Conservation (phyloP, 2,888 invertebrate species). For the Malachius bipustulatus region DNA sequence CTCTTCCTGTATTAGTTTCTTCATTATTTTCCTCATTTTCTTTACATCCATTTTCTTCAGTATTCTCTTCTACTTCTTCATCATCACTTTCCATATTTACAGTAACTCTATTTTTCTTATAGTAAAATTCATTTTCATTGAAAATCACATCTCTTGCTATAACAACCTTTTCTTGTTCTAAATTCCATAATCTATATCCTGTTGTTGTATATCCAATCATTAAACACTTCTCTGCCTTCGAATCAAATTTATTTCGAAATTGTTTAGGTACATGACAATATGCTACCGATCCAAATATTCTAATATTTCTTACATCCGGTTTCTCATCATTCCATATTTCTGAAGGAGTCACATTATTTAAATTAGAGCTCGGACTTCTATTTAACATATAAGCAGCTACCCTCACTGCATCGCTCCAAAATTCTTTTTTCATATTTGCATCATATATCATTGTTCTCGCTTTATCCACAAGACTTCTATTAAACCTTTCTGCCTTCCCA, state of each 20-base stretch:
- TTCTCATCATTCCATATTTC: background rate
- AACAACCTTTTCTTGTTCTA: slow-evolving; percentile 12
- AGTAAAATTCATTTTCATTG: slow-evolving; percentile 14
- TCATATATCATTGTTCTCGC: background rate
- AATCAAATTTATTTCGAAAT: slow-evolving; percentile 8
- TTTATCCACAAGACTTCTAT: slow-evolving; percentile 18
- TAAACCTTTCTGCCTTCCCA: slow-evolving; percentile 30
- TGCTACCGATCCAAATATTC: background rate
- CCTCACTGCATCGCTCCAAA: background rate
- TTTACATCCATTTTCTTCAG: background rate
- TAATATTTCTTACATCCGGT: background rate
- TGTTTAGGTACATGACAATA: background rate
- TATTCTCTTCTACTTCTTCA: slow-evolving; percentile 7
- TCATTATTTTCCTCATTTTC: background rate
- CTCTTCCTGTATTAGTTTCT: background rate
- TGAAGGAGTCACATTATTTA: background rate
- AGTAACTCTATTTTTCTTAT: slow-evolving; percentile 9
- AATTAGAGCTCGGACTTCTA: background rate
- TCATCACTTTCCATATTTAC: slow-evolving; percentile 3
- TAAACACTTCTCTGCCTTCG: slow-evolving; percentile 14
- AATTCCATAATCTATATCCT: slow-evolving; percentile 16
- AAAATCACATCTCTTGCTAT: slow-evolving; percentile 15
- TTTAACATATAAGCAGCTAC: background rate
- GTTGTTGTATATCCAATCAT: slow-evolving; percentile 15
- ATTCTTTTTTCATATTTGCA: background rate